Percentiles rank a stretch among this genome's conserved stretches.
phyloP scores from a whole-genome alignment of 2,888 invertebrate genomes.

The Ophioninae sp. region DNA sequence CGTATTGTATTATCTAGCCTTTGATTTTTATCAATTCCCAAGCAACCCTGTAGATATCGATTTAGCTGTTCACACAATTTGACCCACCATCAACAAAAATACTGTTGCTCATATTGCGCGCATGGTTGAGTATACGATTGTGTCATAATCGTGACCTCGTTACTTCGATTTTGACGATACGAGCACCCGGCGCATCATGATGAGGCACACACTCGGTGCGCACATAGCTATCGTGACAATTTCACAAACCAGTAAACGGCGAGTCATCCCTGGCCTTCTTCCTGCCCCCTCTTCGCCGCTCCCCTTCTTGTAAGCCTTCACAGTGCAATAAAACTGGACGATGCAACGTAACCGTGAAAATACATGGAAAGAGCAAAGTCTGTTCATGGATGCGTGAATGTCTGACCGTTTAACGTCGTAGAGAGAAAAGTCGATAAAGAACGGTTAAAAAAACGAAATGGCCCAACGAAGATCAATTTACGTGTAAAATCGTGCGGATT shows the following conservation, averaged over 20 bases:
- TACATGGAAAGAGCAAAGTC: slow-evolving; percentile 31
- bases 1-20: too few relatives aligned
- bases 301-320: background rate
- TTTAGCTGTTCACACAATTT: background rate
- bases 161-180: slow-evolving; percentile 51
- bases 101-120: background rate
- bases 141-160: slow-evolving; percentile 42
- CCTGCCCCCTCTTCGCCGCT: background rate
- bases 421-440: slow-evolving; percentile 67
- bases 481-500: background rate
- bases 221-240: slow-evolving; percentile 48
- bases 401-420: slow-evolving; percentile 62
- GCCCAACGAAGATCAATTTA: background rate
- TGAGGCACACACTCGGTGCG: slow-evolving; percentile 22
- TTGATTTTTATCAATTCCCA: too few relatives aligned
- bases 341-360: slow-evolving; percentile 60
- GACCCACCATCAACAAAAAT: background rate
- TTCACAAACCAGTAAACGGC: slow-evolving; percentile 56
- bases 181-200: slow-evolving; percentile 37
- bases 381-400: slow-evolving; percentile 11
- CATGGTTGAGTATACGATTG: slow-evolving; percentile 1
- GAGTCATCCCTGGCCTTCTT: slow-evolving; percentile 34
- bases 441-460: slow-evolving; percentile 10
- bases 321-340: slow-evolving; percentile 68
- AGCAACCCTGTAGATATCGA: too few relatives aligned